Evolutionary conservation across 2,113 vertebrate species (phyloP), one percentile per base, ranked within the genome.

Genomic region (Mesoclemmys tuberculata): DNA sequence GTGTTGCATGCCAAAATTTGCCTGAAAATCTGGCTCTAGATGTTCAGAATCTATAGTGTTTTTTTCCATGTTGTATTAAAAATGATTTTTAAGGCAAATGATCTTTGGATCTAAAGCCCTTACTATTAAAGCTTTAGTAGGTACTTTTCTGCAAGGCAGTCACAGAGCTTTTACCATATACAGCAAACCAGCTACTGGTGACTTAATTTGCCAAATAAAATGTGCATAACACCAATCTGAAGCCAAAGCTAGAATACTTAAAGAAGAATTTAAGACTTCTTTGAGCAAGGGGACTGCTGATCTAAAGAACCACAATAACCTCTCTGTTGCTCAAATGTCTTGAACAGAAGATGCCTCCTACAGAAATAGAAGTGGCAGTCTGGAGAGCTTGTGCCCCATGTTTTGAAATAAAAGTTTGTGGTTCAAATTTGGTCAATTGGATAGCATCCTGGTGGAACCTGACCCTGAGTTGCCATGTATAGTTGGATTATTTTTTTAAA

Each of bases 281-380:
- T 52, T 1, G 35, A 90, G 68, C 54, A 19, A 1, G 2, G 82
- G 74, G 55, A 27, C 82, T 95, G 55, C 61, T 89, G 4, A 31
- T 22, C 58, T 54, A 0, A 35, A 48, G 51, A 54, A 22, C 4
- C 74, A 35, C 78, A 24, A 4, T 41, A 6, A 4, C 26, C 52
- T 71, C 88, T 71, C 0, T 1, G 21, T 51, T 80, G 68, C 10
- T 13, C 12, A 0, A 4, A 29, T 1, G 1, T 2, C 0, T 0
- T 35, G 80, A 85, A 29, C 74, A 85, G 92, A 6, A 54, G 82
- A 78, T 64, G 0, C 55, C 64, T 87, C 38, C 31, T 31, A 27
- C 64, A 56, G 21, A 19, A 49, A 5, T 27, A 41, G 61, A 74
- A 55, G 18, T 29, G 64, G 56, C 29, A 54, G 3, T 56, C 89